These are phyloP conservation scores for Albula goreensis DNA, from an alignment of 2,113 vertebrate species.

Conservation along the genomic window DNA sequence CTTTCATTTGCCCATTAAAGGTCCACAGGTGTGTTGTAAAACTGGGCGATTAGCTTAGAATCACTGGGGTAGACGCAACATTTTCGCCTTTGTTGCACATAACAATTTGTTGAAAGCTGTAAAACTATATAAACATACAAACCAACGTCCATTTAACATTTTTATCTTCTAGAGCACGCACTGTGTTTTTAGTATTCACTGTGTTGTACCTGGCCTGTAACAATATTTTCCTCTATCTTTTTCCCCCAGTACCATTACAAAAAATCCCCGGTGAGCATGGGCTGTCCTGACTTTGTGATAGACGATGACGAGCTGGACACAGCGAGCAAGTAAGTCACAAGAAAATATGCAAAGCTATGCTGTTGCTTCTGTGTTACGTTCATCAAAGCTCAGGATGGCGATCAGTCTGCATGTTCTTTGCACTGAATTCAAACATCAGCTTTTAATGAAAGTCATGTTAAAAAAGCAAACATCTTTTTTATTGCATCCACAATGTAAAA, in stretches of 20 bases:
- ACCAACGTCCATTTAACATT: background rate
- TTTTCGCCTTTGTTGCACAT: conserved; percentile 5
- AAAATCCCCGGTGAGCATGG: conserved; percentile 58
- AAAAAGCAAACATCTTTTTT: background rate
- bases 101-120: background rate
- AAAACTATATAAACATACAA: background rate
- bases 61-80: conserved; percentile 31
- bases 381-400: background rate
- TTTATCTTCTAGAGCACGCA: background rate
- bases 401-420: background rate
- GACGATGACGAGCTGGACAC: conserved; percentile 71
- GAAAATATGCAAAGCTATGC: background rate
- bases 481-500: background rate
- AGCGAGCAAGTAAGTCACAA: conserved; percentile 68
- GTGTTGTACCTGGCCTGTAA: background rate
- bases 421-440: background rate
- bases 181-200: background rate
- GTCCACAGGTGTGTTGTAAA: conserved; percentile 73
- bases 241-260: conserved; percentile 30
- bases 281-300: conserved; percentile 59
- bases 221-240: background rate
- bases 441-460: background rate
- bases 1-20: conserved; percentile 70
- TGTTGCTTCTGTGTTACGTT: background rate
- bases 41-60: conserved; percentile 53